A percentile compares a stretch with the other conserved stretches of the same genome.
Conservation (phyloP, 2,113 vertebrate species). For the Istiophorus platypterus region DNA sequence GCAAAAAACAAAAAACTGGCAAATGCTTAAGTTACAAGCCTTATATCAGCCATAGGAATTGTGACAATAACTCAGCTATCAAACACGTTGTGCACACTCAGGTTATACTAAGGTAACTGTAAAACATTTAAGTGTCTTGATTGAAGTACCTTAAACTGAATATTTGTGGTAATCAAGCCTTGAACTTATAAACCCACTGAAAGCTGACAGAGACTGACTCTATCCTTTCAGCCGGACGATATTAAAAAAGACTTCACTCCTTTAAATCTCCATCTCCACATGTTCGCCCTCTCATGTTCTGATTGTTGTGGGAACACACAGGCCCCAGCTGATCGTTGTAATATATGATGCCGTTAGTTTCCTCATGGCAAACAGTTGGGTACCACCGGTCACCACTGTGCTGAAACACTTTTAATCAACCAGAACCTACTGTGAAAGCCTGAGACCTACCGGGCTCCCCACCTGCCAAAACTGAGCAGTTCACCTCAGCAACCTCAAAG, state of each 20-base stretch:
- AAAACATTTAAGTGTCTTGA: conserved; percentile 16
- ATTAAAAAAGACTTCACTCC: conserved; percentile 71
- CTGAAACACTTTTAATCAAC: conserved; percentile 85
- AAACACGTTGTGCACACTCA: not conserved
- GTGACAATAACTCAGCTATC: not conserved
- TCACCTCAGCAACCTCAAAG: conserved; percentile 86
- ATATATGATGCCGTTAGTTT: conserved; percentile 77
- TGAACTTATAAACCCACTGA: conserved; percentile 24
- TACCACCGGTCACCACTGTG: conserved; percentile 70
- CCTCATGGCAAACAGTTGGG: conserved; percentile 69
- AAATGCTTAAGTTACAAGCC: not conserved
- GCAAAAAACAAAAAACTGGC: not conserved
- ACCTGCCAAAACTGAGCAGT: conserved; percentile 66
- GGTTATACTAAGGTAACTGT: not conserved
- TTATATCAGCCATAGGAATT: not conserved
- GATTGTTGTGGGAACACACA: conserved; percentile 73
- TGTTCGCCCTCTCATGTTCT: conserved; percentile 64
- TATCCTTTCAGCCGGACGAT: conserved; percentile 47
- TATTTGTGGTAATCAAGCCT: conserved; percentile 15
- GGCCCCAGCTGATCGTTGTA: conserved; percentile 67
- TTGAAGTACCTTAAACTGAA: not conserved
- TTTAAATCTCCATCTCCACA: conserved; percentile 72
- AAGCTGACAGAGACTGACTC: conserved; percentile 39
- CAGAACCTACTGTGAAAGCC: conserved; percentile 73
- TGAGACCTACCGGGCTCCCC: conserved; percentile 66